phyloP scores from a whole-genome alignment of 2,797 vertebrate genomes.

The Percopsis omiscomaycus region DNA sequence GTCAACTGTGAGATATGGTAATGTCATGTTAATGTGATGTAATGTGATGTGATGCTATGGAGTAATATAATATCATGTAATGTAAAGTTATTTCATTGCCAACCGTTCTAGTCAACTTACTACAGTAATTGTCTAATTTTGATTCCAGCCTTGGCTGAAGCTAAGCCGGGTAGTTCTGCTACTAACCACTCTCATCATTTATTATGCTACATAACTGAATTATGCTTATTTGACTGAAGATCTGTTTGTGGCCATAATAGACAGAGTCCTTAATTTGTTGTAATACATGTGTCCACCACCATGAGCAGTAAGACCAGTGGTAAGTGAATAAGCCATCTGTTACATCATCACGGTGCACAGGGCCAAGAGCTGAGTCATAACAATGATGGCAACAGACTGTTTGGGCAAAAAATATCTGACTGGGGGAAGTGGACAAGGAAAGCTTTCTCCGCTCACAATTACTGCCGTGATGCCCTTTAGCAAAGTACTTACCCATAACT shows the following conservation, averaged over 20 bases:
- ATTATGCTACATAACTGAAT: slow-evolving; percentile 12
- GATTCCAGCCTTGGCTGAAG: slow-evolving; percentile 9
- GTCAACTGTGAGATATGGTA: too few relatives aligned
- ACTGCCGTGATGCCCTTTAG: slow-evolving; percentile 41
- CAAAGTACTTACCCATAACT: slow-evolving; percentile 31
- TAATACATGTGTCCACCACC: slow-evolving; percentile 56
- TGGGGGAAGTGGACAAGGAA: slow-evolving; percentile 46
- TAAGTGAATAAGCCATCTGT: slow-evolving; percentile 61
- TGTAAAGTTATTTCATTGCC: too few relatives aligned
- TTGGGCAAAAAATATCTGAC: slow-evolving; percentile 46
- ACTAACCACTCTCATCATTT: slow-evolving; percentile 14
- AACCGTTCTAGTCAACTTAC: too few relatives aligned
- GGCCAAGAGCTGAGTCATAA: slow-evolving; percentile 73
- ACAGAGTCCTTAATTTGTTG: slow-evolving; percentile 40
- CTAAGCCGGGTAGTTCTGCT: slow-evolving; percentile 10
- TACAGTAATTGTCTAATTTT: too few relatives aligned
- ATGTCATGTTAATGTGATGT: too few relatives aligned
- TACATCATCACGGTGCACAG: slow-evolving; percentile 63
- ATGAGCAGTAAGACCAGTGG: slow-evolving; percentile 56
- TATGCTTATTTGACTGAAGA: slow-evolving; percentile 23
- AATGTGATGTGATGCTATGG: too few relatives aligned
- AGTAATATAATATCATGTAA: too few relatives aligned
- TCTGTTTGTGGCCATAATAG: slow-evolving; percentile 36
- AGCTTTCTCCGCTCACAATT: slow-evolving; percentile 29
- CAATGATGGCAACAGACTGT: slow-evolving; percentile 17